Evolutionary conservation across 2,797 vertebrate species (phyloP).

Genomic region (Sebastes goodei): DNA sequence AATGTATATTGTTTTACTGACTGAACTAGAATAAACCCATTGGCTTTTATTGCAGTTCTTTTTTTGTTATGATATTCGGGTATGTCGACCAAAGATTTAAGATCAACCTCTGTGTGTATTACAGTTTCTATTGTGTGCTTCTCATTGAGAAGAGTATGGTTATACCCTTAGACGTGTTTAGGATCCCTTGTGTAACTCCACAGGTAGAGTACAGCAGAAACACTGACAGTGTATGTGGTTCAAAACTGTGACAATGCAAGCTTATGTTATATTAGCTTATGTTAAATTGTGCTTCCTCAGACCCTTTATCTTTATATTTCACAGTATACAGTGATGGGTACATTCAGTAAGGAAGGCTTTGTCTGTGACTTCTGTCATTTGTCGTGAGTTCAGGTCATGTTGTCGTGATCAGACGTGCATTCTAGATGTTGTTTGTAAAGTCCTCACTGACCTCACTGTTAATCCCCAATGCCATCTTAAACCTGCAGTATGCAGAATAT

Average conservation of each 20-base stretch:
- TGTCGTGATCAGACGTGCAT: not conserved
- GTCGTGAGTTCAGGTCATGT: not conserved
- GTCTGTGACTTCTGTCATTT: not conserved
- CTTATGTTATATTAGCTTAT: too few species aligned
- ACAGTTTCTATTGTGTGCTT: not conserved
- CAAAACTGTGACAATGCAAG: not conserved
- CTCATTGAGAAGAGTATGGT: not conserved
- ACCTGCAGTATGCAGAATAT: too few species aligned
- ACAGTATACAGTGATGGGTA: not conserved
- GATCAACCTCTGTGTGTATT: not conserved
- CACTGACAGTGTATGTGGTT: not conserved
- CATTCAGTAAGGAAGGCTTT: not conserved
- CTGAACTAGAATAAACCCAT: not conserved
- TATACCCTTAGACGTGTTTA: not conserved
- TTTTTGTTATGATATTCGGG: not conserved
- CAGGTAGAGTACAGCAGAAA: not conserved
- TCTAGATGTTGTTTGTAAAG: not conserved
- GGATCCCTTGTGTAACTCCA: not conserved
- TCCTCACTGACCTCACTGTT: not conserved
- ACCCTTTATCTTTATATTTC: not conserved
- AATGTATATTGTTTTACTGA: constrained; percentile 18
- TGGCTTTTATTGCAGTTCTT: not conserved
- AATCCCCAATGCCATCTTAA: not conserved
- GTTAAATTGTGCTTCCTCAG: not conserved
- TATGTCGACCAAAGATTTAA: not conserved